Conservation (phyloP, 2,113 vertebrate species). For the Sitta europaea region DNA sequence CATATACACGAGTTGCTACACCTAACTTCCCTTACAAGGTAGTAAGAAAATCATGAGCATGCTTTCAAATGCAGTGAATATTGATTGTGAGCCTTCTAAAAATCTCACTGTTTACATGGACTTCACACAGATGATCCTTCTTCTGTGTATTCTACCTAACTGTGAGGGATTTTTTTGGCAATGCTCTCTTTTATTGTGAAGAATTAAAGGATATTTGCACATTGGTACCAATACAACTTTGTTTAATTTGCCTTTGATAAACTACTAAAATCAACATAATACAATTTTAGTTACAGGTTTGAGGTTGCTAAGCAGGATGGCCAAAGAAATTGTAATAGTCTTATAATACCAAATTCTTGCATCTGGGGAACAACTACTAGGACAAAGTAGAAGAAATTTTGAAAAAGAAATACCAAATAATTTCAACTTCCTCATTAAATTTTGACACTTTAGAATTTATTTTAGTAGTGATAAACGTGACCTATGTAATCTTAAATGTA, state of each 20-base stretch:
- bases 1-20: not conserved
- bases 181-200: not conserved
- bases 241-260: not conserved
- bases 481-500: not conserved
- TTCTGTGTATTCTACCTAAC: not conserved
- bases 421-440: not conserved
- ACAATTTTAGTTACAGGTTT: not conserved
- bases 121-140: not conserved
- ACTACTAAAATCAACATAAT: not conserved
- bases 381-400: not conserved
- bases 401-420: not conserved
- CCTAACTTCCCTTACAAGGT: not conserved
- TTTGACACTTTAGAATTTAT: not conserved
- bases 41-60: not conserved
- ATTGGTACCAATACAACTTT: not conserved
- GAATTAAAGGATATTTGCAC: not conserved
- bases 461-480: not conserved
- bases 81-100: not conserved
- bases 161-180: not conserved
- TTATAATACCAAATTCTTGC: not conserved
- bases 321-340: not conserved
- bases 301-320: not conserved
- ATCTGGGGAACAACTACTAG: not conserved
- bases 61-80: not conserved
- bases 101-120: not conserved